phyloP scores from a whole-genome alignment of 2,113 vertebrate genomes.

The Vombatus ursinus region DNA sequence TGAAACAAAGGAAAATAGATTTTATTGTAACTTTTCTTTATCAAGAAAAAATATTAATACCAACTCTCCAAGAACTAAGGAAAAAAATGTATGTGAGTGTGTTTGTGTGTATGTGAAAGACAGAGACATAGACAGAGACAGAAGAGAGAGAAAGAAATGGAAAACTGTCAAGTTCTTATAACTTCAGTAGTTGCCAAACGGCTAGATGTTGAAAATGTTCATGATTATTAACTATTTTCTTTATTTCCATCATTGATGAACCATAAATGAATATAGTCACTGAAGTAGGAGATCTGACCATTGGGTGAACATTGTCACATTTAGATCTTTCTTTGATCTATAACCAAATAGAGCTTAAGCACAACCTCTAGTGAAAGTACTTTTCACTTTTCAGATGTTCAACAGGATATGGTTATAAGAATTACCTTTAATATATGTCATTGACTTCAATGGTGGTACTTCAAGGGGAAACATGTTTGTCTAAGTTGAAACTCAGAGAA shows the following conservation, averaged over 20 bases:
- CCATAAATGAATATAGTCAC: slow-evolving; percentile 87
- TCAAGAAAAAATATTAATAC: slow-evolving; percentile 89
- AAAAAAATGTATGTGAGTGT: too few species aligned
- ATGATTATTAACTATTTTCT: slow-evolving; percentile 80
- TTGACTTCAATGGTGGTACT: slow-evolving; percentile 62
- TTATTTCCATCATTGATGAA: slow-evolving; percentile 92
- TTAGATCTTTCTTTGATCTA: slow-evolving; percentile 91
- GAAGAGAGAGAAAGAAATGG: slow-evolving; percentile 71
- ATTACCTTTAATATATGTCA: slow-evolving; percentile 80
- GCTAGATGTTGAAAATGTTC: slow-evolving; percentile 83
- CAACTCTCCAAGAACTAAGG: slow-evolving; percentile 93
- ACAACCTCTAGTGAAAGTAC: slow-evolving; percentile 48
- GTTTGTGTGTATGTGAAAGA: too few species aligned
- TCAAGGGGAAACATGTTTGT: slow-evolving; percentile 76
- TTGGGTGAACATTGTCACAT: slow-evolving; percentile 93
- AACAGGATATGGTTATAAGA: slow-evolving; percentile 95
- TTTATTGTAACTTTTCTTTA: slow-evolving; percentile 93
- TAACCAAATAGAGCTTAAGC: slow-evolving; percentile 85
- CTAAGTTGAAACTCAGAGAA: slow-evolving; percentile 84
- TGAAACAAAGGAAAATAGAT: slow-evolving; percentile 94
- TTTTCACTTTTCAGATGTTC: slow-evolving; percentile 79
- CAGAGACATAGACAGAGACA: too few species aligned
- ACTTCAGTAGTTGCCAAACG: slow-evolving; percentile 96
- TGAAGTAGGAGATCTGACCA: slow-evolving; percentile 96
- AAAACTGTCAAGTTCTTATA: slow-evolving; percentile 90